Base-by-base conservation (phyloP, 1,140 invertebrate species). In the Drosophila rhopaloa region DNA sequence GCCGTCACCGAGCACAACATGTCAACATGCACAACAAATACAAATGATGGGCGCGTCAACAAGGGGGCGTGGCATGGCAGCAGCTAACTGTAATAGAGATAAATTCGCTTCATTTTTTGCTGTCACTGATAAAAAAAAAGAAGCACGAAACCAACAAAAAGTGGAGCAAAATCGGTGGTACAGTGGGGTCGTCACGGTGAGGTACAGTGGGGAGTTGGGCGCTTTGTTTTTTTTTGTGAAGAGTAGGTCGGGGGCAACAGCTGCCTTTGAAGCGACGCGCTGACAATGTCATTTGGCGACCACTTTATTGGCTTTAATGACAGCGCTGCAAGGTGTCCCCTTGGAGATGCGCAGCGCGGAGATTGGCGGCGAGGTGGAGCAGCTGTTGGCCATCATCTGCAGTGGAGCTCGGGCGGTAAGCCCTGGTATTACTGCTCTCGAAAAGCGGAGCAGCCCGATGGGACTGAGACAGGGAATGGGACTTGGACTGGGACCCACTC, bases 1-100 rank as follows among this genome's bases (percentile, higher is more conserved):
- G 10, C 46, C 57, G 16, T n/a, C 57, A 37, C 51, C 40, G 5
- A 9, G 56, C 40, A 35, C 41, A 82, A 62, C 83, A 79, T 88
- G 83, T 86, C 83, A 88, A 89, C 83, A 86, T n/a, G n/a, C n/a
- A n/a, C n/a, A n/a, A n/a, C n/a, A n/a, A n/a, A 86, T 83, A 86
- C 83, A 86, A 86, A 86, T 86, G 83, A 86, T 86, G 84, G 83
- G 83, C 79, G 82, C 83, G 79, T 65, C 50, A 66, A 70, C 35
- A 72, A 60, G 56, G 32, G 79, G 84, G 83, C 84, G 84, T 86
- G 83, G 71, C 79, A 56, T 10, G 47, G 79, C 66, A 54, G 35
- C 81, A 81, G 83, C 83, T 88, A 88, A 84, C 83, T 83, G 83
- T 88, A 88, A 88, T 88, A 89, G 84, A 88, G 84, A 88, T 88